phyloP scores from a whole-genome alignment of 2,888 invertebrate genomes.

The Limenitis camilla region DNA sequence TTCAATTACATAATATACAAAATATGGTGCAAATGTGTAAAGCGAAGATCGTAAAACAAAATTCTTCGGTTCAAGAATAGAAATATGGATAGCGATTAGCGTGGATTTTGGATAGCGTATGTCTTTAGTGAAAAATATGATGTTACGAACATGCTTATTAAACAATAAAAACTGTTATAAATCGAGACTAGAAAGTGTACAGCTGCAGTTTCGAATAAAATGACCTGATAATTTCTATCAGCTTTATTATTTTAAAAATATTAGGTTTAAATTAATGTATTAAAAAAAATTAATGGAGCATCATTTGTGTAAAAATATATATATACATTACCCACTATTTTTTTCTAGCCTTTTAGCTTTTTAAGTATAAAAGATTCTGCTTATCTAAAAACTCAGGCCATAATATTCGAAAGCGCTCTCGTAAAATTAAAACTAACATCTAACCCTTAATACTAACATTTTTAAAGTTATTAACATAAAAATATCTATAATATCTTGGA shows the following conservation, averaged over 20 bases:
- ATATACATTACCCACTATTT: not conserved
- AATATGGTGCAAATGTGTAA: constrained; percentile 17
- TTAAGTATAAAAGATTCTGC: too few species aligned
- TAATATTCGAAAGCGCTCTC: constrained; percentile 47
- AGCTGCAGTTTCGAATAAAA: constrained; percentile 47
- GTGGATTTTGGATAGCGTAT: too few species aligned
- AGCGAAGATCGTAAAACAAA: constrained; percentile 7
- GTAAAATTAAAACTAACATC: constrained; percentile 49
- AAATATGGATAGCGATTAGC: not conserved
- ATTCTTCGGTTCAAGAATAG: not conserved
- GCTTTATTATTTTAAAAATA: too few species aligned
- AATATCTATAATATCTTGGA: constrained; percentile 66
- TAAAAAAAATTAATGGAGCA: too few species aligned
- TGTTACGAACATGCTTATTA: constrained; percentile 13
- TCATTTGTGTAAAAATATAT: too few species aligned
- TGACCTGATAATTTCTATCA: constrained; percentile 33
- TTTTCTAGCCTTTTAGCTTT: too few species aligned
- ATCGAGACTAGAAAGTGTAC: constrained; percentile 71
- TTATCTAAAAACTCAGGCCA: constrained; percentile 38
- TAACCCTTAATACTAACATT: constrained; percentile 47
- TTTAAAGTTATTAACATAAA: constrained; percentile 45
- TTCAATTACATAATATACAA: constrained; percentile 9
- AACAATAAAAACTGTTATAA: constrained; percentile 27
- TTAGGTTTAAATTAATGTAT: too few species aligned
- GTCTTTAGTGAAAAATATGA: constrained; percentile 3